These are phyloP conservation scores for Danionella cerebrum DNA, from an alignment of 2,113 vertebrate species.

Conservation along the genomic window DNA sequence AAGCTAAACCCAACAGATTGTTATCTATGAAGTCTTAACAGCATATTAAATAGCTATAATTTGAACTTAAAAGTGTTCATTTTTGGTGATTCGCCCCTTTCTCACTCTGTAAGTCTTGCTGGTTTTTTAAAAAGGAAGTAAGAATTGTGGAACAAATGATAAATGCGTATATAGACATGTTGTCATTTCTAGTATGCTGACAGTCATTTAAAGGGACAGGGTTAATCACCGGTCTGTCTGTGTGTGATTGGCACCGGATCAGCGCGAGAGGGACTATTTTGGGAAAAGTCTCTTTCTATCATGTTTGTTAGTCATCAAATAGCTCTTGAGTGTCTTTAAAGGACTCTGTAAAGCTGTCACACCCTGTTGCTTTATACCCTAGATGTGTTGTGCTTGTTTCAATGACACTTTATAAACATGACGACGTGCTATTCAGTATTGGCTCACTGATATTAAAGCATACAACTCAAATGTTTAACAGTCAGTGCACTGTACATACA, in stretches of 20 bases:
- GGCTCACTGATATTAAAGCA: not conserved
- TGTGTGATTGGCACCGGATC: constrained; percentile 2
- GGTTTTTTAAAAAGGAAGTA: not conserved
- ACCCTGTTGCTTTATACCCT: not conserved
- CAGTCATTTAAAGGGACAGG: not conserved
- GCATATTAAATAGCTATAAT: too few relatives aligned
- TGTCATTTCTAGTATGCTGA: constrained; percentile 12
- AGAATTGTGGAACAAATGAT: not conserved
- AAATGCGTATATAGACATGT: not conserved
- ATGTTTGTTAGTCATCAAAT: not conserved
- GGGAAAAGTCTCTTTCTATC: not conserved
- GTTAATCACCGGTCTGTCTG: not conserved
- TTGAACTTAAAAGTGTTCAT: too few relatives aligned
- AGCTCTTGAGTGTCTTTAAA: not conserved
- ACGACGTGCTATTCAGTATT: not conserved
- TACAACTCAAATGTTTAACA: not conserved
- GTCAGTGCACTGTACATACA: not conserved
- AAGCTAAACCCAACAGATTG: too few relatives aligned
- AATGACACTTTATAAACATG: too few relatives aligned
- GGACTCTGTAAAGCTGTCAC: not conserved
- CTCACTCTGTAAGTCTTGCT: too few relatives aligned
- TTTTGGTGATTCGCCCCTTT: too few relatives aligned
- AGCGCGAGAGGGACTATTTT: constrained; percentile 1
- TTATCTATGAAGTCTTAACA: too few relatives aligned
- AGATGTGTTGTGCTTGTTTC: constrained; percentile 4